phyloP scores from a whole-genome alignment of 2,113 vertebrate species.

The Seriola aureovittata region DNA sequence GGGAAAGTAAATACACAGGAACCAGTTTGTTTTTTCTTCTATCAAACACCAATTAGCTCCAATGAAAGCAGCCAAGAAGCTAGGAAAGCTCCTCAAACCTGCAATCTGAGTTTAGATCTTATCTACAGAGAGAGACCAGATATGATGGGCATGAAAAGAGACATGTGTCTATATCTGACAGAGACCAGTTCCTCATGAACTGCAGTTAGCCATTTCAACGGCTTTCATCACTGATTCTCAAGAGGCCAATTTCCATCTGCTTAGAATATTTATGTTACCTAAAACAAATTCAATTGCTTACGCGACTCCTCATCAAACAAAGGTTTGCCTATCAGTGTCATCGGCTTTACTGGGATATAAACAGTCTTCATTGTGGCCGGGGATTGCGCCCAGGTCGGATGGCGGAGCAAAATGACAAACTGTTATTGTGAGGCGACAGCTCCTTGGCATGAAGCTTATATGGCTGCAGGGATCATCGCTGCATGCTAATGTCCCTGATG shows the following conservation, averaged over 20 bases:
- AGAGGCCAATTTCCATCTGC: constrained; percentile 62
- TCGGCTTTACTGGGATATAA: constrained; percentile 40
- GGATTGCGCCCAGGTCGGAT: constrained; percentile 50
- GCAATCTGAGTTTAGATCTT: constrained; percentile 44
- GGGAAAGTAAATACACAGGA: constrained; percentile 9
- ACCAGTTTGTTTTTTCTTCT: constrained; percentile 6
- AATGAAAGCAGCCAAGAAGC: constrained; percentile 21
- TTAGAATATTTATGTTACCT: constrained; percentile 69
- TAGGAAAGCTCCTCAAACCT: constrained; percentile 36
- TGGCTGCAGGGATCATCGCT: constrained; percentile 47
- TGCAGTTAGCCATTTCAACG: constrained; percentile 64
- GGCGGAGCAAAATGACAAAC: constrained; percentile 53
- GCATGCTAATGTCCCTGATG: constrained; percentile 55
- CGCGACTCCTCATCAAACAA: constrained; percentile 37
- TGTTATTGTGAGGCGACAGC: constrained; percentile 59
- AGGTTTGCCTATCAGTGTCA: constrained; percentile 39
- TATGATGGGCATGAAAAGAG: constrained; percentile 42
- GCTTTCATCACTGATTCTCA: constrained; percentile 80
- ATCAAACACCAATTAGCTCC: constrained; percentile 30
- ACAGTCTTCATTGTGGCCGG: constrained; percentile 29
- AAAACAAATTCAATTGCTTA: constrained; percentile 48
- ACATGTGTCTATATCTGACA: constrained; percentile 40
- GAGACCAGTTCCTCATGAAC: constrained; percentile 41
- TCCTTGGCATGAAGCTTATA: constrained; percentile 55
- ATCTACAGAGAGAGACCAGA: constrained; percentile 34